Evolutionary conservation across 2,888 invertebrate species (phyloP), one percentile per base, ranked within the genome.

Genomic region (Rotaria macrura): DNA sequence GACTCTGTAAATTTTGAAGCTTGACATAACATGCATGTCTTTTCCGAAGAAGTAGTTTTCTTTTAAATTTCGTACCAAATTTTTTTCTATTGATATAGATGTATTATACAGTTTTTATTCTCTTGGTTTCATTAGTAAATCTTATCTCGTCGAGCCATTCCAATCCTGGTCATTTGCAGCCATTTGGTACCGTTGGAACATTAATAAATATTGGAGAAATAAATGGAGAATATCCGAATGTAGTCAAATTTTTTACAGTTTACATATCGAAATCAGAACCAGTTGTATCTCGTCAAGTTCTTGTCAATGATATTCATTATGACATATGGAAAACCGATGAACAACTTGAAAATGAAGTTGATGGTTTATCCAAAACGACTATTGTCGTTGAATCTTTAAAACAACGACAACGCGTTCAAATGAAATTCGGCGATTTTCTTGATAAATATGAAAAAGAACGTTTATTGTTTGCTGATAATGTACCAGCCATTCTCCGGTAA

Each of bases 111-210:
- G 0, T 65, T 65, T 4, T 1, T 4, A 34, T 65, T 65, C 34
- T 65, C 14, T 34, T 65, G 29, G 10, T 65, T 14, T 12, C 65
- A 14, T 4, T 17, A 10, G 17, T 65, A 34, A 65, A 34, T 65
- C 34, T 65, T 34, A 65, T 29, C 34, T n/a, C 17, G 3, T 65
- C 4, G 38, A 29, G 47, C 14, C n/a, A 40, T 25, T 49, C 65
- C 1, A 34, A 85, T 74, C 84, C 85, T 4, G 89, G 89, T 14
- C 89, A 90, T 85, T 83, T 88, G 55, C 88, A 89, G 87, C 88
- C 88, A n/a, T 89, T 90, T 87, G 90, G 90, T n/a, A 86, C 87
- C 20, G 88, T 88, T n/a, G 87, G 89, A 38, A 88, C 88, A 7
- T 88, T 84, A 40, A 84, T 84, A 12, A 87, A 86, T 52, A 87